Evolutionary conservation across 2,113 vertebrate genomes (phyloP).

Genomic region (Aix galericulata): DNA sequence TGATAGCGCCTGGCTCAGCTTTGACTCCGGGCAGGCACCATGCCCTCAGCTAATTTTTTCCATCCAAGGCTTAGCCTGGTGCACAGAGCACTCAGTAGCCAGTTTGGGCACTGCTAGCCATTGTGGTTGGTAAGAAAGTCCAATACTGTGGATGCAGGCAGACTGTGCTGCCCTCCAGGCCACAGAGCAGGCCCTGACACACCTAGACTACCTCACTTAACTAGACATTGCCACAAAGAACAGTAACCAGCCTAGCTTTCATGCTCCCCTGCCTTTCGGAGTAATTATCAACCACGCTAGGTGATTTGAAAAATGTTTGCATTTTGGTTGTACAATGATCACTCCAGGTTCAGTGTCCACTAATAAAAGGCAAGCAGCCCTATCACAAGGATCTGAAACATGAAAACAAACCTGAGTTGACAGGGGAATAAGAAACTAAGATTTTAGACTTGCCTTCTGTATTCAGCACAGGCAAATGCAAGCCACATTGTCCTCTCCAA

Average conservation of each 20-base stretch:
- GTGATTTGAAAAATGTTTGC: neutral
- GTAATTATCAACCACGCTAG: neutral
- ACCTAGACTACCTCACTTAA: neutral
- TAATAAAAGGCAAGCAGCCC: neutral
- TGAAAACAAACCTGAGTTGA: neutral
- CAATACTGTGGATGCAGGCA: neutral
- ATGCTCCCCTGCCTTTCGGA: neutral
- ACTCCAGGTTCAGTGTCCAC: neutral
- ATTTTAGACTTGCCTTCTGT: neutral
- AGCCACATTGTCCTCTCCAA: neutral
- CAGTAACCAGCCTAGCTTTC: neutral
- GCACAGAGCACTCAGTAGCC: neutral
- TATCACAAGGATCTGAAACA: neutral
- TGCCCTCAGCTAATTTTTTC: neutral
- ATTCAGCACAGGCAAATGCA: neutral
- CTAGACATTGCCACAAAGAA: neutral
- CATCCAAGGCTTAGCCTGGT: neutral
- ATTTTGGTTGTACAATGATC: neutral
- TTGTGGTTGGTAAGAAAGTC: neutral
- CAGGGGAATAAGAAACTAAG: neutral
- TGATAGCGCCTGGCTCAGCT: neutral
- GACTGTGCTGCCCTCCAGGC: neutral
- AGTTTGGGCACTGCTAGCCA: neutral
- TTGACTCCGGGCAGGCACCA: neutral
- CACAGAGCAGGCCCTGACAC: neutral